phyloP scores from a whole-genome alignment of 2,797 vertebrate species.

The Pogoniulus pusillus region DNA sequence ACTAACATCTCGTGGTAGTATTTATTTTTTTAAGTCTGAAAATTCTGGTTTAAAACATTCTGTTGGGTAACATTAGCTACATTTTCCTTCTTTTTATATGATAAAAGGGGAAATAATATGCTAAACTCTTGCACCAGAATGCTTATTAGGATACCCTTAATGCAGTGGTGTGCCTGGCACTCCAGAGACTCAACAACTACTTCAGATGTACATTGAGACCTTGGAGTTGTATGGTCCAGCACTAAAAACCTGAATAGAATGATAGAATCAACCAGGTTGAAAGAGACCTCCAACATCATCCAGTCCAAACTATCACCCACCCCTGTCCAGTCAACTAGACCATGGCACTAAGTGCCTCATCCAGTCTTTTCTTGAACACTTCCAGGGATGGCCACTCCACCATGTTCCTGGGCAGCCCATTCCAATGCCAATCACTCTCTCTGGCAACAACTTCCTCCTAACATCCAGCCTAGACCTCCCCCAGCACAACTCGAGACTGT shows the following conservation, averaged over 20 bases:
- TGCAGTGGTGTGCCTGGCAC: neutral
- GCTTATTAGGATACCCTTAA: conserved; percentile 5
- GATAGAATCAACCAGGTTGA: no score
- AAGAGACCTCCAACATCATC: no score
- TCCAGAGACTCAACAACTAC: neutral
- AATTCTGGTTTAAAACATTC: conserved; percentile 43
- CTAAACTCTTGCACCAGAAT: neutral
- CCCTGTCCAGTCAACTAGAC: no score
- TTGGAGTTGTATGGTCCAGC: neutral
- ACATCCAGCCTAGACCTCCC: no score
- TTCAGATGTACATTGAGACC: conserved; percentile 9
- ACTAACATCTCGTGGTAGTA: conserved; percentile 11
- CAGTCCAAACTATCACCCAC: no score
- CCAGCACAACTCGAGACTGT: no score
- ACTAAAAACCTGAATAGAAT: conserved; percentile 22
- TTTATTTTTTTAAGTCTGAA: conserved; percentile 34
- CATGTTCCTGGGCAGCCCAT: no score
- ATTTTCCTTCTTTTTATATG: conserved; percentile 40
- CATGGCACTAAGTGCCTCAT: no score
- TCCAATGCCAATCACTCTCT: no score
- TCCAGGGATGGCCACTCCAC: no score
- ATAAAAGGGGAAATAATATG: conserved; percentile 20
- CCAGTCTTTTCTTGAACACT: no score
- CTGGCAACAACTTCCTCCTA: no score
- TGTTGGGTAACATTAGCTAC: conserved; percentile 18